Evolutionary conservation across 2,888 invertebrate species (phyloP), one percentile per base, ranked within the genome.

Genomic region (Tenthredo scrophulariae): DNA sequence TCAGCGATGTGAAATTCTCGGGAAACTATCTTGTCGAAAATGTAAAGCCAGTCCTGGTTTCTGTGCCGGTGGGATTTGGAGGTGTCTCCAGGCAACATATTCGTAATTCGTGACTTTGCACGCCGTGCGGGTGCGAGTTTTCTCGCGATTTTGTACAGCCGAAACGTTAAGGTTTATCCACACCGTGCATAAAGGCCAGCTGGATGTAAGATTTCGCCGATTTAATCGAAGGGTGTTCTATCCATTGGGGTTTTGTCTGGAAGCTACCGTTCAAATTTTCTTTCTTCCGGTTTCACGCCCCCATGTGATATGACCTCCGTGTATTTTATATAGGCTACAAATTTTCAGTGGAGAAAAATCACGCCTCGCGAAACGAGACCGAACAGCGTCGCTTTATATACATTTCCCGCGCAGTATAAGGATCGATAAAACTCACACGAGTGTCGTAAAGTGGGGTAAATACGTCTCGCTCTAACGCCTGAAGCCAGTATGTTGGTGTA

Each of bases 341-440:
- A 67, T 67, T 67, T 67, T 67, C 67, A 67, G 6, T 5, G 67
- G 22, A 13, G 13, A 43, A 74, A 74, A 74, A 74, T 74, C 74
- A 74, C 74, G 15, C 74, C 22, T 9, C 22, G n/a, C n/a, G n/a
- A 54, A 54, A 54, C 54, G 5, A n/a, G n/a, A 54, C 54, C 9
- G 33, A 29, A 67, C 67, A 5, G 18, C 75, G 22, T 22, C 26
- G 29, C n/a, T 33, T 77, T 77, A 29, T 29, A 77, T 29, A 77
- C 54, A 77, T 43, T 74, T 22, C 50, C 15, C 77, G 33, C 29
- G 33, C 10, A 0, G 75, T 46, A 46, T 29, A 46, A 75, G 40
- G 22, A 77, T 77, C 77, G 77, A 77, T 77, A 77, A 33, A 77
- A 77, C 77, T 77, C 77, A 77, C 46, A 10, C 54, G 46, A 77